A percentile compares a stretch with the other conserved stretches of the same genome.
These are phyloP conservation scores for Eilema griseolum DNA, from an alignment of 2,888 invertebrate species.

Conservation along the genomic window DNA sequence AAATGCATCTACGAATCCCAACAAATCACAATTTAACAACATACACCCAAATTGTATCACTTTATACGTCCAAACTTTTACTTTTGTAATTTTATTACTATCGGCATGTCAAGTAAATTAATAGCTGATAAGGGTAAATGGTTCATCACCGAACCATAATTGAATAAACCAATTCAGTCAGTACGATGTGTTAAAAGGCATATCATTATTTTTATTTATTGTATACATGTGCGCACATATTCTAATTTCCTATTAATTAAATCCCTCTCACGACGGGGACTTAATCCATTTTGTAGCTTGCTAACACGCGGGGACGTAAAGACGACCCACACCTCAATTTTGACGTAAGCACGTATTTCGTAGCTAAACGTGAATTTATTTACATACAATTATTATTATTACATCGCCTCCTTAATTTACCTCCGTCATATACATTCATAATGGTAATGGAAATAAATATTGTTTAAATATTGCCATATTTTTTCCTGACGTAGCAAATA, in stretches of 20 bases:
- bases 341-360: slow-evolving; percentile 62
- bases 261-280: slow-evolving; percentile 60
- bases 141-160: slow-evolving; percentile 9
- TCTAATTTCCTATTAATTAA: slow-evolving; percentile 70
- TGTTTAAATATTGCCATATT: slow-evolving; percentile 11
- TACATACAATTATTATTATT: slow-evolving; percentile 51
- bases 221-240: slow-evolving; percentile 53
- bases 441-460: slow-evolving; percentile 22
- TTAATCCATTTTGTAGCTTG: slow-evolving; percentile 71
- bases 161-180: slow-evolving; percentile 11
- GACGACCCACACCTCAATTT: slow-evolving; percentile 67
- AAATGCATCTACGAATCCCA: background rate
- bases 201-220: slow-evolving; percentile 30
- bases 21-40: background rate
- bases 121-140: slow-evolving; percentile 13
- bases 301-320: slow-evolving; percentile 65
- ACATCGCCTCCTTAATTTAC: slow-evolving; percentile 33
- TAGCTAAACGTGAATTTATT: slow-evolving; percentile 60
- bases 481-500: slow-evolving; percentile 12
- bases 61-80: background rate
- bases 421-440: slow-evolving; percentile 32
- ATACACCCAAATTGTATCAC: background rate
- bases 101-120: background rate
- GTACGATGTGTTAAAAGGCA: slow-evolving; percentile 29
- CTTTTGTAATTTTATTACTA: background rate